A percentile compares a stretch with the other conserved stretches of the same genome.
Evolutionary conservation across 2,888 invertebrate genomes (phyloP).

Genomic region (Morpho helenor): DNA sequence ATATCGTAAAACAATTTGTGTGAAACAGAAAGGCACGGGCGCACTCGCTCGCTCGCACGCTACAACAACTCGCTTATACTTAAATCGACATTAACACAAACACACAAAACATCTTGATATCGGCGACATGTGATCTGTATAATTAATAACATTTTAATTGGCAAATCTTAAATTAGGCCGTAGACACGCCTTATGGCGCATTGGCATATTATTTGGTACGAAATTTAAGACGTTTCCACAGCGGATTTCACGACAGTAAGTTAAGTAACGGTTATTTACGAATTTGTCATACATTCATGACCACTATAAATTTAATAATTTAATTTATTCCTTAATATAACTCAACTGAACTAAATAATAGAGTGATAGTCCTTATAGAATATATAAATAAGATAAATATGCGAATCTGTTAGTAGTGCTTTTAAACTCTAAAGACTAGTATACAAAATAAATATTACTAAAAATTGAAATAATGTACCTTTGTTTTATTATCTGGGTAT

Average conservation of each 20-base stretch:
- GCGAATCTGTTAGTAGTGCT: too few relatives aligned
- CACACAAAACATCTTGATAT: slow-evolving; percentile 20
- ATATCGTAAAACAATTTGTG: slow-evolving; percentile 3
- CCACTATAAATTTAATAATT: too few relatives aligned
- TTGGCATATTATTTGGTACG: slow-evolving; percentile 11
- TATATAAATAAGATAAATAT: too few relatives aligned
- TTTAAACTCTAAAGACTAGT: too few relatives aligned
- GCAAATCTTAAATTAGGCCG: slow-evolving; percentile 23
- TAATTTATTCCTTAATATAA: too few relatives aligned
- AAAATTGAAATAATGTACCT: too few relatives aligned
- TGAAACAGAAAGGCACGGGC: slow-evolving; percentile 1
- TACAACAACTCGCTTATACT: slow-evolving; percentile 16
- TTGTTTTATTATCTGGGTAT: too few relatives aligned
- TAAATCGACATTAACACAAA: slow-evolving; percentile 19
- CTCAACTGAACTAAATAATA: too few relatives aligned
- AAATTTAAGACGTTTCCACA: not conserved
- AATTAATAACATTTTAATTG: slow-evolving; percentile 22
- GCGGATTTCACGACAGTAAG: not conserved
- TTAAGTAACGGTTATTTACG: too few relatives aligned
- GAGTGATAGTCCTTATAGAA: too few relatives aligned
- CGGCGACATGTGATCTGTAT: slow-evolving; percentile 15
- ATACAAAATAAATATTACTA: too few relatives aligned
- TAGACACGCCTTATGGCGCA: not conserved
- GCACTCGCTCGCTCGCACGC: slow-evolving; percentile 12
- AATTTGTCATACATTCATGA: too few relatives aligned